Evolutionary conservation across 2,113 vertebrate species (phyloP), one percentile per base, ranked within the genome.

Genomic region (Coracopsis vasa): DNA sequence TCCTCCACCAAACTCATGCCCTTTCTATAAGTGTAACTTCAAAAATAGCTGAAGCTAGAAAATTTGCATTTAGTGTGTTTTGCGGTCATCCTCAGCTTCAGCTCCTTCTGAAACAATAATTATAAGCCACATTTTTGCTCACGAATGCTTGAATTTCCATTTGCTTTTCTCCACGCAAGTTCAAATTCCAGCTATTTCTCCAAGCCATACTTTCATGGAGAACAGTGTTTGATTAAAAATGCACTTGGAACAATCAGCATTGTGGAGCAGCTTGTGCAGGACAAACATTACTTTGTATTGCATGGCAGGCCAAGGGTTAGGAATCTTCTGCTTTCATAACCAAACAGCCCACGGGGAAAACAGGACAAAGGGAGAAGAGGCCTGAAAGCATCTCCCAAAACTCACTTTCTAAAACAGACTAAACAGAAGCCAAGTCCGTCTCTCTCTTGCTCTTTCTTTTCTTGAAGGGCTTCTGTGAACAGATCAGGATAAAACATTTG

Each of bases 261-360:
- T 93, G 93, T 85, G 90, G 93, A 72, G 61, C 66, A 72, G 96
- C 70, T 58, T 47, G 67, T 83, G 64, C 83, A 83, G 90, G 79
- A 94, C 95, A 96, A 96, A 74, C 80, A 78, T 64, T 16, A 94
- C 79, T 90, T 82, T 94, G 93, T 96, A 92, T 3, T 47, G 60
- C 56, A 29, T 2, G 73, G 88, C 66, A 71, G 72, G 54, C 50
- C 71, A 35, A 27, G 71, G 95, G 74, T 9, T 94, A 80, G 92
- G 71, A 62, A 71, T 65, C 88, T 39, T 17, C 90, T 74, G 92
- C 82, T 86, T 72, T 21, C 74, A 35, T 33, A 75, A 50, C 53
- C 50, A 47, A 78, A 48, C 54, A 45, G 60, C 79, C 45, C 72
- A 33, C 1, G 1, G 60, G 69, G 44, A n/a, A 44, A 66, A 69